Conservation (phyloP, 2,888 invertebrate genomes). For the Hetaerina titia region DNA sequence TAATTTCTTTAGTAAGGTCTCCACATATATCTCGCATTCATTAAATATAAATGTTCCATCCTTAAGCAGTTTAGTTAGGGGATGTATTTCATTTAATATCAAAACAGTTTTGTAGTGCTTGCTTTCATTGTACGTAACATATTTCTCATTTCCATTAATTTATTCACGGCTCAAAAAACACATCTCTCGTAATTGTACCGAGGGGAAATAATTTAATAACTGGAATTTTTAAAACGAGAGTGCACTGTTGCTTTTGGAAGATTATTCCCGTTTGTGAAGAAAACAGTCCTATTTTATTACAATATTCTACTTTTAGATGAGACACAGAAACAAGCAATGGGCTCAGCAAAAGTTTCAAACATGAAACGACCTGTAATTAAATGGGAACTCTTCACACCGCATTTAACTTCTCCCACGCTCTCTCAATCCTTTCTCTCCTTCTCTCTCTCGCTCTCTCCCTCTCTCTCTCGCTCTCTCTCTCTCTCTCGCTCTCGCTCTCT, state of each 20-base stretch:
- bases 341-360: background rate
- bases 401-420: background rate
- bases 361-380: constrained; percentile 16
- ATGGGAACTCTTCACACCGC: background rate
- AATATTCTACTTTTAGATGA: background rate
- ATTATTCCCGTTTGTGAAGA: background rate
- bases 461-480: background rate
- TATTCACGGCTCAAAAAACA: no score
- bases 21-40: no score
- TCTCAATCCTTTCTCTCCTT: background rate
- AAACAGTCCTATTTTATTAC: background rate
- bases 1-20: no score
- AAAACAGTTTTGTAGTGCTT: no score
- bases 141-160: no score
- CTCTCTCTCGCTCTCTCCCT: background rate
- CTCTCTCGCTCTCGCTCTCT: background rate
- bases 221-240: background rate
- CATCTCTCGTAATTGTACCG: background rate
- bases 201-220: background rate
- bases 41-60: no score
- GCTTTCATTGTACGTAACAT: no score
- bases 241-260: background rate
- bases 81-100: no score
- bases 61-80: no score
- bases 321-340: background rate